Conservation (phyloP, 2,888 invertebrate genomes). For the Leptinotarsa tumamoca region DNA sequence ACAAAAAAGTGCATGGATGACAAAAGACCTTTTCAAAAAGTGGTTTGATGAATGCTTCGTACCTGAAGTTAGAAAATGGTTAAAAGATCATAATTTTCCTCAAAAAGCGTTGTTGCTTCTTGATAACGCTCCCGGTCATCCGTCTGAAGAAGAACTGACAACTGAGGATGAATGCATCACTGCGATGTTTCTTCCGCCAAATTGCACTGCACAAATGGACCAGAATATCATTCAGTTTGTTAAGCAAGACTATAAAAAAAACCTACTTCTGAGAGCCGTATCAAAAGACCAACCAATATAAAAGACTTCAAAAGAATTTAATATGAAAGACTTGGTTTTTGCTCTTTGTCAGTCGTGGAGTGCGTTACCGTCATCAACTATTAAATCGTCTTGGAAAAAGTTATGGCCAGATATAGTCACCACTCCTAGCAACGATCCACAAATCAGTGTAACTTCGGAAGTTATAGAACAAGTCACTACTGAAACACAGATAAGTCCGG, state of each 20-base stretch:
- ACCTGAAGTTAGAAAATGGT: slow-evolving; percentile 51
- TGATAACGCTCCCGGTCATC: slow-evolving; percentile 54
- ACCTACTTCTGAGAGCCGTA: slow-evolving; percentile 21
- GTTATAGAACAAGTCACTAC: slow-evolving; percentile 54
- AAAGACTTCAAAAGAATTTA: not conserved
- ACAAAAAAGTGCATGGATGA: slow-evolving; percentile 40
- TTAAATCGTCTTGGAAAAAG: not conserved
- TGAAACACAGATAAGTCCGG: slow-evolving; percentile 42
- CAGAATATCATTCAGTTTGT: slow-evolving; percentile 53
- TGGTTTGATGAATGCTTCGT: slow-evolving; percentile 29
- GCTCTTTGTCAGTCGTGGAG: slow-evolving; percentile 56
- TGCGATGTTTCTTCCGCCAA: slow-evolving; percentile 55
- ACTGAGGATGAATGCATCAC: slow-evolving; percentile 53
- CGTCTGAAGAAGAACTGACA: slow-evolving; percentile 50
- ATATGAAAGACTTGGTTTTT: slow-evolving; percentile 39
- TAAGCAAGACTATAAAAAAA: slow-evolving; percentile 43
- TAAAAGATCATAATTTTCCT: slow-evolving; percentile 45
- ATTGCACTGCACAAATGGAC: slow-evolving; percentile 42
- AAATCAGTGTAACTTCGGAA: slow-evolving; percentile 45
- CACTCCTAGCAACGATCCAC: slow-evolving; percentile 36
- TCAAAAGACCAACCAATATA: slow-evolving; percentile 10
- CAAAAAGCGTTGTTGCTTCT: slow-evolving; percentile 47
- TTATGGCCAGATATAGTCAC: not conserved
- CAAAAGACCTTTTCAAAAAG: slow-evolving; percentile 38
- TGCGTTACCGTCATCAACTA: slow-evolving; percentile 43